Percentiles rank a stretch among this genome's conserved stretches.
Evolutionary conservation across 2,888 invertebrate species (phyloP).

Genomic region (Drosophila demipolita): DNA sequence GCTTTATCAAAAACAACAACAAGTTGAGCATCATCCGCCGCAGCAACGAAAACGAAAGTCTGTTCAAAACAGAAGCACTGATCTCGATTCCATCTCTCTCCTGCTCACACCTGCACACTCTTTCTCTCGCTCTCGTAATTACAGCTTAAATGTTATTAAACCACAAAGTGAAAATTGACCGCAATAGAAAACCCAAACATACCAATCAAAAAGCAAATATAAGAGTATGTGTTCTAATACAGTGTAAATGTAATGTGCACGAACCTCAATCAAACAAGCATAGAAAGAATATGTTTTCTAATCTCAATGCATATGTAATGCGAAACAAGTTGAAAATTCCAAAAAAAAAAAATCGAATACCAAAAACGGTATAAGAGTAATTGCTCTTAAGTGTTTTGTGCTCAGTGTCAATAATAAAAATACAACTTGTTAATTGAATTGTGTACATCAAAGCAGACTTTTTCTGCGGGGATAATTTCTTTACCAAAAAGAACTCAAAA

Average conservation of each 20-base stretch:
- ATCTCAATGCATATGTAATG: neutral
- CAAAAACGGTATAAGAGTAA: slow-evolving; percentile 29
- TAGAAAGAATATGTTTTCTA: neutral
- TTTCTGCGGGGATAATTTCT: neutral
- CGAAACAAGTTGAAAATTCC: neutral
- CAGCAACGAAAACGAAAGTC: slow-evolving; percentile 77
- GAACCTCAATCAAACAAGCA: neutral
- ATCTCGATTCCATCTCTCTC: slow-evolving; percentile 32
- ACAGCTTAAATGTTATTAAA: slow-evolving; percentile 25
- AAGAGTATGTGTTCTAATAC: neutral
- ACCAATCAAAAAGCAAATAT: slow-evolving; percentile 4
- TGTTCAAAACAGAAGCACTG: slow-evolving; percentile 45
- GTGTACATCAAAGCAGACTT: neutral
- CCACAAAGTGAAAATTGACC: slow-evolving; percentile 53
- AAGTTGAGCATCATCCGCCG: slow-evolving; percentile 34
- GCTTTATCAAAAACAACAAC: slow-evolving; percentile 67
- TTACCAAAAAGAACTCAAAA: neutral
- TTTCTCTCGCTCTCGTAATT: slow-evolving; percentile 8
- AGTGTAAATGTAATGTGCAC: neutral
- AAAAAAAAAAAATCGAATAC: neutral
- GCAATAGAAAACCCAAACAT: slow-evolving; percentile 1
- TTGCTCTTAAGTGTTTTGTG: slow-evolving; percentile 44
- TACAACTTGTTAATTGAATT: slow-evolving; percentile 69
- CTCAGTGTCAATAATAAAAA: slow-evolving; percentile 46
- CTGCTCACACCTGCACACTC: neutral